Evolutionary conservation across 2,797 vertebrate species (phyloP).

Genomic region (Clarias pachynema): DNA sequence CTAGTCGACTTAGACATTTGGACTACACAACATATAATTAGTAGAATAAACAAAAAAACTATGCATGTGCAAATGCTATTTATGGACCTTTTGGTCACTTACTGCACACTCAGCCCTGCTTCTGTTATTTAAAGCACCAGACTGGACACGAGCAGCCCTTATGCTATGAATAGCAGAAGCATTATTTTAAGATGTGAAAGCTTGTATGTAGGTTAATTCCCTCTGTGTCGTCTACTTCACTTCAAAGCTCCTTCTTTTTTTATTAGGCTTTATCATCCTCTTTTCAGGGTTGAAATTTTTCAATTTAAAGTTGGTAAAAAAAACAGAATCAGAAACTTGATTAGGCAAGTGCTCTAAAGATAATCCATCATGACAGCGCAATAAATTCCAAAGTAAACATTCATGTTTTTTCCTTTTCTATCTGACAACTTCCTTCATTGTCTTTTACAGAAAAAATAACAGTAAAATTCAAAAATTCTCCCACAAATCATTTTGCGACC

Average conservation of each 20-base stretch:
- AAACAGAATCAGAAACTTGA: neutral
- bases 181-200: constrained; percentile 43
- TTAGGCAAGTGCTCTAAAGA: neutral
- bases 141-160: constrained; percentile 6
- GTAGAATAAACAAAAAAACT: neutral
- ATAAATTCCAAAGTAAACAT: neutral
- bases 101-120: constrained; percentile 17
- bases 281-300: constrained; percentile 56
- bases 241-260: constrained; percentile 61
- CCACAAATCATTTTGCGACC: neutral
- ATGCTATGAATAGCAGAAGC: constrained; percentile 54
- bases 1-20: neutral
- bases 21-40: neutral
- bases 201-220: constrained; percentile 63
- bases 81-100: constrained; percentile 9
- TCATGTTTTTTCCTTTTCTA: neutral
- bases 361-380: neutral
- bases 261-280: constrained; percentile 56
- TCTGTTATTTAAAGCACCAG: constrained; percentile 29
- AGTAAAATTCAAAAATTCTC: neutral
- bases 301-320: constrained; percentile 34
- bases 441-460: neutral
- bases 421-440: neutral
- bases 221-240: constrained; percentile 60
- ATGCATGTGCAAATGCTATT: neutral